Conservation (phyloP, 2,113 vertebrate genomes). For the Chaenogobius annularis region DNA sequence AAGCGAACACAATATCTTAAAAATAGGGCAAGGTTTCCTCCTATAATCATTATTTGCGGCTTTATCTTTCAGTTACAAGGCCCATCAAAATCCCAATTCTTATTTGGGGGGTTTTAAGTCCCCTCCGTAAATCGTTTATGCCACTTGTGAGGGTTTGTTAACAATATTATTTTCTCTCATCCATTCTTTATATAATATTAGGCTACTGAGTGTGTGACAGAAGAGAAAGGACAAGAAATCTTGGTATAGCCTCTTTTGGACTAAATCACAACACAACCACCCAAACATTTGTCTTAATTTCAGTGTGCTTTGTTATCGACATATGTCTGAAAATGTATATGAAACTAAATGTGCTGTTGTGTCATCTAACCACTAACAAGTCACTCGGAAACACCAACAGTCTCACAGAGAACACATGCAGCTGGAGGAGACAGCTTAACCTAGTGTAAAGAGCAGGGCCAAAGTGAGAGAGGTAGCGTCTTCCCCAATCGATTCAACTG, state of each 20-base stretch:
- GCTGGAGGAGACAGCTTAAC: slow-evolving; percentile 23
- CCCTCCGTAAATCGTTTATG: no score
- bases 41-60: no score
- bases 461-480: slow-evolving; percentile 22
- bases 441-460: slow-evolving; percentile 26
- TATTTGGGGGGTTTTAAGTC: background rate
- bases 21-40: background rate
- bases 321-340: background rate
- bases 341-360: background rate
- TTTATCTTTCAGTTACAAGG: no score
- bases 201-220: no score
- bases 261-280: no score
- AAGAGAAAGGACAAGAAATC: no score
- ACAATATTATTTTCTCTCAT: no score
- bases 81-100: background rate
- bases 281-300: background rate
- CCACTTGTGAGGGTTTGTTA: background rate
- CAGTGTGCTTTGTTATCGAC: background rate
- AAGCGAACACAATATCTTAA: background rate
- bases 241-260: background rate
- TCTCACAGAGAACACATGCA: slow-evolving; percentile 4
- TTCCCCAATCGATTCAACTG: slow-evolving; percentile 10
- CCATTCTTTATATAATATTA: no score
- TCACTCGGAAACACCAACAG: background rate
- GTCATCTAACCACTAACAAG: background rate